Percentiles rank a stretch among this genome's conserved stretches.
phyloP scores from a whole-genome alignment of 2,113 vertebrate species.

The Delphinus delphis region DNA sequence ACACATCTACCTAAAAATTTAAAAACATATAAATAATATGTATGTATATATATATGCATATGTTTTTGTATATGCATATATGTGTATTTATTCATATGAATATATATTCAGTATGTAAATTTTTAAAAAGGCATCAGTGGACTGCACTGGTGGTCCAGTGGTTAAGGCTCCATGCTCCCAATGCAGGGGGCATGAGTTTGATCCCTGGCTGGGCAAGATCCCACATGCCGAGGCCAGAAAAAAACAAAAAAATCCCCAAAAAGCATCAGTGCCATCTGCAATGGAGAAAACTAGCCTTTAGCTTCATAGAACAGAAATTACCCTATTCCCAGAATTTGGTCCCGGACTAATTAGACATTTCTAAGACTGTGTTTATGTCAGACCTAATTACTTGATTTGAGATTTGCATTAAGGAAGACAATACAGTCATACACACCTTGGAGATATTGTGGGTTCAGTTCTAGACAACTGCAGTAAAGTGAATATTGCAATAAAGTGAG shows the following conservation, averaged over 20 bases:
- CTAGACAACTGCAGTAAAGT: background rate
- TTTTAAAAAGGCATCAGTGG: background rate
- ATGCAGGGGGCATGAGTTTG: too few relatives aligned
- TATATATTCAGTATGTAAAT: background rate
- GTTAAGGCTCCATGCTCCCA: too few relatives aligned
- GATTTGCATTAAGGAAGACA: constrained; percentile 18
- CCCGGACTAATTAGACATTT: background rate
- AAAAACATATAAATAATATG: background rate
- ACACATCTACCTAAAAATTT: background rate
- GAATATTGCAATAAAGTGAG: background rate
- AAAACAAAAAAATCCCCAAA: background rate
- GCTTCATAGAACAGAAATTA: constrained; percentile 1
- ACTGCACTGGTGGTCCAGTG: too few relatives aligned
- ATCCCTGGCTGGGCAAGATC: too few relatives aligned
- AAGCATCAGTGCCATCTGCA: background rate
- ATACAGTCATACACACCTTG: background rate
- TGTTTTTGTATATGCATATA: background rate
- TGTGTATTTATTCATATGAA: background rate
- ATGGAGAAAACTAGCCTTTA: background rate
- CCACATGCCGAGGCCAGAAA: too few relatives aligned
- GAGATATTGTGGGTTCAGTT: background rate
- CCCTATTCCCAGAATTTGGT: background rate
- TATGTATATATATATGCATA: background rate
- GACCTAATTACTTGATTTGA: constrained; percentile 12
- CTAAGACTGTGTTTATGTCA: constrained; percentile 11